Evolutionary conservation across 1,140 invertebrate species (phyloP).

Genomic region (Lutraria rhynchaena): DNA sequence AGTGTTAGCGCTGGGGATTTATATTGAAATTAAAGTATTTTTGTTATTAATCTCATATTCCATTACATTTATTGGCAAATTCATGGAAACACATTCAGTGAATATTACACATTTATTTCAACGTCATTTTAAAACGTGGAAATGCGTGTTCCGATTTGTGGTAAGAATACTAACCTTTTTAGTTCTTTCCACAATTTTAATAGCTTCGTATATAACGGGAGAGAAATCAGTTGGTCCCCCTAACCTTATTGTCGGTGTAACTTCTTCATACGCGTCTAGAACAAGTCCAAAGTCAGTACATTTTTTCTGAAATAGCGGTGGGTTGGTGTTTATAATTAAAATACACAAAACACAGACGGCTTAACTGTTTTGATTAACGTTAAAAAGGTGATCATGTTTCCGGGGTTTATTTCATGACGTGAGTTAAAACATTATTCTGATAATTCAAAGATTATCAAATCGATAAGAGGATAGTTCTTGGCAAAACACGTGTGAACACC

Average conservation of each 20-base stretch:
- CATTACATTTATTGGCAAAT: too few species aligned
- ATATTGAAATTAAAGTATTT: too few species aligned
- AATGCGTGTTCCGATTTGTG: too few species aligned
- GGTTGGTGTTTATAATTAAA: background rate
- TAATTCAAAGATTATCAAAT: background rate
- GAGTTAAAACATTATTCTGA: background rate
- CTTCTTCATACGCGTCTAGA: constrained; percentile 64
- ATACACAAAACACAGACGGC: background rate
- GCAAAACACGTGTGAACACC: too few species aligned
- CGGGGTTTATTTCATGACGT: background rate
- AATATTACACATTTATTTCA: too few species aligned
- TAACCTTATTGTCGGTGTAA: constrained; percentile 76
- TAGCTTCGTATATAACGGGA: constrained; percentile 81
- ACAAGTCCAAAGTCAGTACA: constrained; percentile 68
- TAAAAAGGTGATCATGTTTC: background rate
- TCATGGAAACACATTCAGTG: too few species aligned
- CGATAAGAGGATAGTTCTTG: too few species aligned
- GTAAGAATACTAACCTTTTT: constrained; percentile 68
- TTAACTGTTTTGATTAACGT: background rate
- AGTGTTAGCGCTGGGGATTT: too few species aligned
- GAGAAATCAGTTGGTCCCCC: constrained; percentile 83
- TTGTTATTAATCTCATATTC: too few species aligned
- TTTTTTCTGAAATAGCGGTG: constrained; percentile 39
- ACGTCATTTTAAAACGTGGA: too few species aligned
- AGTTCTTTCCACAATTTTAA: constrained; percentile 74